Evolutionary conservation across 2,888 invertebrate genomes (phyloP).

Genomic region (Leptinotarsa haldemani): DNA sequence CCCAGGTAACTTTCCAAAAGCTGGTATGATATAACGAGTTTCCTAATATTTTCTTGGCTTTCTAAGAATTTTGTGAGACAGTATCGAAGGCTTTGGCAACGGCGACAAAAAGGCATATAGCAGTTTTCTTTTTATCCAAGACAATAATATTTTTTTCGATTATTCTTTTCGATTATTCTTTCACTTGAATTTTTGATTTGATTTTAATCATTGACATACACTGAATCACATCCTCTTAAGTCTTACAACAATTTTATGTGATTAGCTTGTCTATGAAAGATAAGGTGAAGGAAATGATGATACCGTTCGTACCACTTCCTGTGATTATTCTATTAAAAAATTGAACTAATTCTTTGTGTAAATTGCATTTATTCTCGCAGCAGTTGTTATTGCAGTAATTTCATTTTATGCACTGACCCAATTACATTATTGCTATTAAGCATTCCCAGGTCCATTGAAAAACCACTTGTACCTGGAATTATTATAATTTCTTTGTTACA

Average conservation of each 20-base stretch:
- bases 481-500: not conserved
- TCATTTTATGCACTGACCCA: not conserved
- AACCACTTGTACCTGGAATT: not conserved
- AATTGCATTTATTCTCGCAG: not conserved
- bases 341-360: not conserved
- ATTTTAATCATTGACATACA: no score
- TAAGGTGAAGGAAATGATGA: constrained; percentile 4
- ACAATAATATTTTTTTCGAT: no score
- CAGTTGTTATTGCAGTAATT: not conserved
- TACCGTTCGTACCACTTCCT: not conserved
- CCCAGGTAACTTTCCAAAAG: no score
- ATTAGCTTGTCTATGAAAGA: not conserved
- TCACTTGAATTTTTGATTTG: no score
- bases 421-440: not conserved
- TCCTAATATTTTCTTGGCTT: no score
- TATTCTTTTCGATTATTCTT: no score
- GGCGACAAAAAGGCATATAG: no score
- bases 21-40: no score
- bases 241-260: not conserved
- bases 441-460: constrained; percentile 9
- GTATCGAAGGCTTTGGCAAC: no score
- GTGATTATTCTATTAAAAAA: not conserved
- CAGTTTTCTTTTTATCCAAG: no score
- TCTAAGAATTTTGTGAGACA: no score
- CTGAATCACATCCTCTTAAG: no score